These are phyloP conservation scores for Parochlus steinenii DNA, from an alignment of 2,888 invertebrate species.

Conservation along the genomic window DNA sequence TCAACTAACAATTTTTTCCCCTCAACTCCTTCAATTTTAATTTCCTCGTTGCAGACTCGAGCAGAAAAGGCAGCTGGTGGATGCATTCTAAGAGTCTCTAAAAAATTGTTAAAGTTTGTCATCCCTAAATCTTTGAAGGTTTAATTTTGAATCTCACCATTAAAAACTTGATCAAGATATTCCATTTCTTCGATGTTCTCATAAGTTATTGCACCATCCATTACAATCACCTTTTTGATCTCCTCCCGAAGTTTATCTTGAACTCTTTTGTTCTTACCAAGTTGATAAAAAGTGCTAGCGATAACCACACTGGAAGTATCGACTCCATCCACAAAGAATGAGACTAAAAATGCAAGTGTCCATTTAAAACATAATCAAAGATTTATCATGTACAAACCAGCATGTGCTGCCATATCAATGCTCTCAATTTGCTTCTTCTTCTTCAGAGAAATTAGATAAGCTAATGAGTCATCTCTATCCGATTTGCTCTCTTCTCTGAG, in stretches of 20 bases:
- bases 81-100: slow-evolving; percentile 3
- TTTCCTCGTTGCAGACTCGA: background rate
- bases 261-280: slow-evolving; percentile 19
- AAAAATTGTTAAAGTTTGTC: background rate
- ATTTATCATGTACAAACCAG: no score
- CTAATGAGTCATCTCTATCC: slow-evolving; percentile 23
- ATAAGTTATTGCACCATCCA: slow-evolving; percentile 18
- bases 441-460: slow-evolving; percentile 23
- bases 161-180: slow-evolving; percentile 25
- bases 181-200: slow-evolving; percentile 22
- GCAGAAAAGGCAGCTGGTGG: slow-evolving; percentile 1
- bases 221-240: slow-evolving; percentile 16
- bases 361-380: no score
- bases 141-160: slow-evolving; percentile 20
- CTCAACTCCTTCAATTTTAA: slow-evolving; percentile 2
- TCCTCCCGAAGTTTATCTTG: slow-evolving; percentile 22
- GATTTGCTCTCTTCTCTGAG: slow-evolving; percentile 18
- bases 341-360: slow-evolving; percentile 22
- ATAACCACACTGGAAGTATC: slow-evolving; percentile 24
- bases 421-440: slow-evolving; percentile 19
- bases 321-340: slow-evolving; percentile 27
- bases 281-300: slow-evolving; percentile 19
- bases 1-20: background rate
- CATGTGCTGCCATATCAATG: slow-evolving; percentile 19
- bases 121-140: background rate